Percentiles rank a stretch among this genome's conserved stretches.
phyloP scores from a whole-genome alignment of 2,113 vertebrate species.

The Carassius gibelio region DNA sequence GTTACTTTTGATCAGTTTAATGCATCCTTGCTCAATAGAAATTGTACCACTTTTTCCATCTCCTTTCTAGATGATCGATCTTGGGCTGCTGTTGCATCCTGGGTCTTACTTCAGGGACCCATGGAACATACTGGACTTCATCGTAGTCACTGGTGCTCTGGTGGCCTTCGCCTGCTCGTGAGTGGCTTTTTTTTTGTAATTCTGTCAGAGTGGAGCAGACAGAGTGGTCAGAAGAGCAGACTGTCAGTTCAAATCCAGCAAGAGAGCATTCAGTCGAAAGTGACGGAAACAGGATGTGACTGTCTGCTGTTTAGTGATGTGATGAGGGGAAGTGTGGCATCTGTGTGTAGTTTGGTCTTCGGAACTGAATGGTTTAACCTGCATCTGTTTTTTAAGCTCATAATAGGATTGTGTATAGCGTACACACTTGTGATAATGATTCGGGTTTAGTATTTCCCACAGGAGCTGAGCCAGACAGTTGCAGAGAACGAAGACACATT shows the following conservation, averaged over 20 bases:
- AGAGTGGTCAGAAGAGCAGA: constrained; percentile 8
- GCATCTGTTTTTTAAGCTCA: constrained; percentile 27
- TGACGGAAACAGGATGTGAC: constrained; percentile 50
- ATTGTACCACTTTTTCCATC: background rate
- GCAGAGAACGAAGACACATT: background rate
- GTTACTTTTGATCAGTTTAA: background rate
- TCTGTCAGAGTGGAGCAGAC: constrained; percentile 31
- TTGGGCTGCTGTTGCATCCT: constrained; percentile 78
- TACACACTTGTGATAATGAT: constrained; percentile 35
- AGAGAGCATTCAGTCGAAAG: constrained; percentile 44
- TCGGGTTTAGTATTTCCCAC: constrained; percentile 37
- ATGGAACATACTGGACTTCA: constrained; percentile 98
- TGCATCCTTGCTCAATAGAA: background rate
- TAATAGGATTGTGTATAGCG: constrained; percentile 21
- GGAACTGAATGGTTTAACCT: constrained; percentile 40
- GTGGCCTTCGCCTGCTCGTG: constrained; percentile 99
- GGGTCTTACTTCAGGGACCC: constrained; percentile 79
- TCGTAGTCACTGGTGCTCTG: constrained; percentile 97
- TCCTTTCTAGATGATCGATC: constrained; percentile 77
- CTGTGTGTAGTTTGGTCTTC: constrained; percentile 20
- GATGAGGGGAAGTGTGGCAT: background rate
- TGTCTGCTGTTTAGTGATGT: constrained; percentile 32
- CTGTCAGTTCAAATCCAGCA: constrained; percentile 50
- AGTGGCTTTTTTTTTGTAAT: constrained; percentile 70
- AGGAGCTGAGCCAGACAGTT: constrained; percentile 27